Conservation (phyloP, 2,113 vertebrate species). For the Panthera leo region DNA sequence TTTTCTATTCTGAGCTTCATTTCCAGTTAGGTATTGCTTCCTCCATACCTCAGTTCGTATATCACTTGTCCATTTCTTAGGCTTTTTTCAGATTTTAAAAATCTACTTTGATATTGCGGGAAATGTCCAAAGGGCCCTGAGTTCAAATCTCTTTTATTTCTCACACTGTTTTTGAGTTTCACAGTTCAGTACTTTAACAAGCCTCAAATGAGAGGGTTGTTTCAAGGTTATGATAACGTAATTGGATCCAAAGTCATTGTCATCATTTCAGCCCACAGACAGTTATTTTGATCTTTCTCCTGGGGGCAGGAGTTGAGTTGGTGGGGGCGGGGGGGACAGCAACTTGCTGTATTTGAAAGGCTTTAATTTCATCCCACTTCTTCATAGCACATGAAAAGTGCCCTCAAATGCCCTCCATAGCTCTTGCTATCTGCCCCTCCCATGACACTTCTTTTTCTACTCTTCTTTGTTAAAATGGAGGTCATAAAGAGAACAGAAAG, state of each 20-base stretch:
- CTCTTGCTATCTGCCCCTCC: neutral
- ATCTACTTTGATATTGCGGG: neutral
- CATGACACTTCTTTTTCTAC: neutral
- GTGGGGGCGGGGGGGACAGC: neutral
- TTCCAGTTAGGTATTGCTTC: neutral
- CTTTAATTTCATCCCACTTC: constrained; percentile 55
- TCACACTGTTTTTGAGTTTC: neutral
- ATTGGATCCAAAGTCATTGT: constrained; percentile 43
- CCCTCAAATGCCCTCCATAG: neutral
- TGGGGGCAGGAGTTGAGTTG: constrained; percentile 25
- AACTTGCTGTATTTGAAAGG: neutral
- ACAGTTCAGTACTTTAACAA: constrained; percentile 2
- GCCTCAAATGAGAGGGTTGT: constrained; percentile 8
- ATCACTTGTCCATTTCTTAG: neutral
- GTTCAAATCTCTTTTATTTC: constrained; percentile 59
- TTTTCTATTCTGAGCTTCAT: neutral
- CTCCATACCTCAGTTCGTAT: neutral
- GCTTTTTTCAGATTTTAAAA: neutral
- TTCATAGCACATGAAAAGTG: neutral
- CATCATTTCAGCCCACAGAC: constrained; percentile 42
- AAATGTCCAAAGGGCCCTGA: constrained; percentile 55
- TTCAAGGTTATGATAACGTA: constrained; percentile 50
- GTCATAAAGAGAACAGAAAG: neutral
- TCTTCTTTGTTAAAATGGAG: neutral
- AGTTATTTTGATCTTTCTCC: constrained; percentile 57